Evolutionary conservation across 2,797 vertebrate genomes (phyloP).

Genomic region (Scomberomorus guttatus): DNA sequence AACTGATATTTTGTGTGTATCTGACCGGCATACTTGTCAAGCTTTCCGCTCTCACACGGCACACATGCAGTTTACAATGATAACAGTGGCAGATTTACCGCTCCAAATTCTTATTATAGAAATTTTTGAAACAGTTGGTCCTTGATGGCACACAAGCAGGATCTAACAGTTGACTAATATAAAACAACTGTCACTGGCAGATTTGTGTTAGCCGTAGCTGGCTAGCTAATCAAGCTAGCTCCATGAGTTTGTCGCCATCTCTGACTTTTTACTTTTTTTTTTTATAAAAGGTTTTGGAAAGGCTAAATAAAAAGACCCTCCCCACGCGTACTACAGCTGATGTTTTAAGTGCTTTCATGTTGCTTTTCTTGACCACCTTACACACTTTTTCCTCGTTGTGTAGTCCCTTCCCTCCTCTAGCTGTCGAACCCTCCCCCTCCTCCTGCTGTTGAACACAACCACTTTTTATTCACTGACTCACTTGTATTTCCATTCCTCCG

Average conservation of each 20-base stretch:
- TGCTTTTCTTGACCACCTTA: constrained; percentile 44
- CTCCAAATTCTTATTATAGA: neutral
- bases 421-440: constrained; percentile 38
- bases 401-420: constrained; percentile 6
- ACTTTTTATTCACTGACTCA: constrained; percentile 68
- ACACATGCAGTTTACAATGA: no score
- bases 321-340: neutral
- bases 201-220: neutral
- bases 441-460: constrained; percentile 26
- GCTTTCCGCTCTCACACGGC: no score
- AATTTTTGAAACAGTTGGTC: neutral
- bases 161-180: no score
- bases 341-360: constrained; percentile 20
- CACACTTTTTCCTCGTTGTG: constrained; percentile 52
- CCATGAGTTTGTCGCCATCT: no score
- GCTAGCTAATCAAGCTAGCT: no score
- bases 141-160: no score
- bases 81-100: neutral
- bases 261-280: no score
- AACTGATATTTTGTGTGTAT: neutral
- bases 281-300: neutral
- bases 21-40: neutral
- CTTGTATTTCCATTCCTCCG: constrained; percentile 54
- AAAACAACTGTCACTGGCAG: neutral
- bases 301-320: neutral